Evolutionary conservation across 2,888 invertebrate species (phyloP).

Genomic region (Sarcophaga variegata): DNA sequence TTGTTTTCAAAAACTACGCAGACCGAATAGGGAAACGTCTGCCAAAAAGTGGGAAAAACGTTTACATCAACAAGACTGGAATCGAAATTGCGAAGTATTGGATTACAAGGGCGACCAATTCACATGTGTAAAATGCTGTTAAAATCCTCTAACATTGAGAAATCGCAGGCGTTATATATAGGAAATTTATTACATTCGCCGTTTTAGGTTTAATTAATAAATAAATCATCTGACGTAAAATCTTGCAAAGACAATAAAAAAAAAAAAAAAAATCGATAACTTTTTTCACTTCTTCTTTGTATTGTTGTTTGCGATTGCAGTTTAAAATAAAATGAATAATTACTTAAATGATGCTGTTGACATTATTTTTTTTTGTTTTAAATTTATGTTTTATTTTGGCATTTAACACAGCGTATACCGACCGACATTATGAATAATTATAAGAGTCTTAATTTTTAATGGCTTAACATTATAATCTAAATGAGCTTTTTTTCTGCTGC

Average conservation of each 20-base stretch:
- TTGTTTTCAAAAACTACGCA: too few species aligned
- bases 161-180: too few species aligned
- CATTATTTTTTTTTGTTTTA: conserved; percentile 4
- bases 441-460: conserved; percentile 47
- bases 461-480: conserved; percentile 39
- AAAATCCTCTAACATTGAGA: too few species aligned
- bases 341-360: conserved; percentile 21
- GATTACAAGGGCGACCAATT: too few species aligned
- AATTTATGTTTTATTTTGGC: neutral
- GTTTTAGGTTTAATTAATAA: neutral
- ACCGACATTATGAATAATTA: conserved; percentile 34
- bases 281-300: neutral
- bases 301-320: neutral
- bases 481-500: conserved; percentile 26
- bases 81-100: too few species aligned
- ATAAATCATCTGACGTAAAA: neutral
- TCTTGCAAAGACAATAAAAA: neutral
- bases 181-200: neutral
- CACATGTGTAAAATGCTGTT: too few species aligned
- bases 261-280: neutral
- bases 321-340: neutral
- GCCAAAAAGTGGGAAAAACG: too few species aligned
- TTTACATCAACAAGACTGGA: too few species aligned
- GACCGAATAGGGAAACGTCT: too few species aligned
- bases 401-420: neutral